Evolutionary conservation across 2,888 invertebrate species (phyloP), one percentile per base, ranked within the genome.

Genomic region (Diplazon laetatorius): DNA sequence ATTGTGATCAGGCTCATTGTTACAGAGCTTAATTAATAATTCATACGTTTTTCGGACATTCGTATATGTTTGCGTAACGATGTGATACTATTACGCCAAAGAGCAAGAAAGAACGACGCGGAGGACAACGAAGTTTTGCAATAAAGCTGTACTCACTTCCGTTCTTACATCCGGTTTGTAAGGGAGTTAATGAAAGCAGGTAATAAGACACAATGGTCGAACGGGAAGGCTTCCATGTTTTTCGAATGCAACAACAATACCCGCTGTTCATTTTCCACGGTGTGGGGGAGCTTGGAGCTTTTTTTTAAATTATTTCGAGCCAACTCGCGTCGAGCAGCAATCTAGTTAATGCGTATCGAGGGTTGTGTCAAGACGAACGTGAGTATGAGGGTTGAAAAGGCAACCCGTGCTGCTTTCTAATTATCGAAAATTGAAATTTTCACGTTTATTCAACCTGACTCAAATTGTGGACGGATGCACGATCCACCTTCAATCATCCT

Each of bases 1-100:
- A 59, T 63, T 70, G 60, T 62, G 55, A 74, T 60, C 74, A 35
- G 60, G 12, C 66, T 22, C 68, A 62, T 74, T 62, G 68, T 74
- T 46, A n/a, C 22, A 52, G 2, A 35, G 39, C 48, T 42, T 62
- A 62, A 74, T 68, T 48, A 68, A 42, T 39, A 72, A n/a, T 77
- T 48, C 59, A 60, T 60, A 60, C 65, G 46, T 71, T 63, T 71
- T 50, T 60, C 9, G 50, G 59, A 50, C 59, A 42, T 8, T 60
- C 39, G n/a, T 35, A 37, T 48, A 16, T 46, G 9, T 16, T 63
- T 22, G 6, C 10, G 66, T 57, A 46, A 16, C 55, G 25, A 37
- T 50, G 37, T 48, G 55, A 14, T 63, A 35, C 42, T 30, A 42
- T 12, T 46, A 63, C 20, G 18, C 20, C n/a, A 70, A 59, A 63